phyloP scores from a whole-genome alignment of 2,888 invertebrate genomes.

The Synanthedon vespiformis region DNA sequence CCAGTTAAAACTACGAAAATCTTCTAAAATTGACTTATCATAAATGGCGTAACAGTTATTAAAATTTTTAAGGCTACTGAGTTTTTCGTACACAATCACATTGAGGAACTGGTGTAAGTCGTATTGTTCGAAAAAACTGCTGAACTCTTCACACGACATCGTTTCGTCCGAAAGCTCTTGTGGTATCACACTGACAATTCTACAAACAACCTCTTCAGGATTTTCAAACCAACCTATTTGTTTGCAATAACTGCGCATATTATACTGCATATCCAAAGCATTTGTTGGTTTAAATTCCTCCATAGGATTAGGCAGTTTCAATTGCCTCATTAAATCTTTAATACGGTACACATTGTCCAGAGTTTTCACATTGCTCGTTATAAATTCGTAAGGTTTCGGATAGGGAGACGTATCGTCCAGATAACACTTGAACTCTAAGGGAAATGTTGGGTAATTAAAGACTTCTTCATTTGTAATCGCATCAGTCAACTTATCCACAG shows the following conservation, averaged over 20 bases:
- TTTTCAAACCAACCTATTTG: constrained; percentile 61
- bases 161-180: constrained; percentile 43
- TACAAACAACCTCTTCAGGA: constrained; percentile 58
- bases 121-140: constrained; percentile 44
- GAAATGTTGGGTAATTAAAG: constrained; percentile 73
- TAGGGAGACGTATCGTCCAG: constrained; percentile 57
- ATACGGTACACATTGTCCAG: constrained; percentile 59
- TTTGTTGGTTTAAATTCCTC: constrained; percentile 52
- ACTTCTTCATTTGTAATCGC: constrained; percentile 72
- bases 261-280: constrained; percentile 49
- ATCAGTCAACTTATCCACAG: constrained; percentile 71
- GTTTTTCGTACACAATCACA: constrained; percentile 66
- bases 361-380: constrained; percentile 72
- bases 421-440: constrained; percentile 73
- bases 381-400: constrained; percentile 77
- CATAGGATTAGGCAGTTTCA: constrained; percentile 66
- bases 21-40: constrained; percentile 59
- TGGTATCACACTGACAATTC: constrained; percentile 53
- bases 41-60: constrained; percentile 68
- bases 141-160: constrained; percentile 43
- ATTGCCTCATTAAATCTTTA: constrained; percentile 58
- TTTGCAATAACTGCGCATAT: constrained; percentile 59
- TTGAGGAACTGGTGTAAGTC: constrained; percentile 68
- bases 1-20: constrained; percentile 70
- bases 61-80: constrained; percentile 54